Evolutionary conservation across 2,888 invertebrate genomes (phyloP).

Genomic region (Spodoptera exigua): DNA sequence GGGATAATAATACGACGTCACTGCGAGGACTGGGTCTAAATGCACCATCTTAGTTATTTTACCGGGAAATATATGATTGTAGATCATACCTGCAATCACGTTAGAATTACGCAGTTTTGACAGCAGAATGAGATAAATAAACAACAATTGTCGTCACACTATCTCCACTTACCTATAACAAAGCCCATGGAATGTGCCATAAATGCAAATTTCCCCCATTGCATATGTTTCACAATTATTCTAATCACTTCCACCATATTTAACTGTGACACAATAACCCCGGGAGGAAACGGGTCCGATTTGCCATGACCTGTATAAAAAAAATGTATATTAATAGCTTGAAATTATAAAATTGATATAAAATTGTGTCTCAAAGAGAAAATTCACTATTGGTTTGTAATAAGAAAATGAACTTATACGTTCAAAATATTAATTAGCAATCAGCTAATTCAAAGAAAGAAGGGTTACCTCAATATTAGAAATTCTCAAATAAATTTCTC

Average conservation of each 20-base stretch:
- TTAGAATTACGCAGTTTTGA: too few relatives aligned
- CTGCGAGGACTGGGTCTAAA: constrained; percentile 66
- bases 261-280: constrained; percentile 53
- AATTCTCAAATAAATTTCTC: too few relatives aligned
- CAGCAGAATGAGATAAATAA: too few relatives aligned
- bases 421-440: too few relatives aligned
- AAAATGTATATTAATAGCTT: too few relatives aligned
- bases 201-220: constrained; percentile 67
- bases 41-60: constrained; percentile 82
- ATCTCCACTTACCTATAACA: constrained; percentile 59
- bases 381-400: too few relatives aligned
- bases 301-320: constrained; percentile 83
- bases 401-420: too few relatives aligned
- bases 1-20: constrained; percentile 62
- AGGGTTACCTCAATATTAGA: too few relatives aligned
- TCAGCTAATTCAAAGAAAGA: too few relatives aligned
- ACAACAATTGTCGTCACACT: too few relatives aligned
- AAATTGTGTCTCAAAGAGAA: too few relatives aligned
- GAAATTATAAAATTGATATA: too few relatives aligned
- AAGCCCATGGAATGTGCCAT: constrained; percentile 72
- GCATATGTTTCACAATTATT: constrained; percentile 64
- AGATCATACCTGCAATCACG: constrained; percentile 74
- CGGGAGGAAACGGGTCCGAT: constrained; percentile 84
- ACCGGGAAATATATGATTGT: constrained; percentile 82
- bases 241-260: constrained; percentile 54